A percentile compares a stretch with the other conserved stretches of the same genome.
Evolutionary conservation across 2,797 vertebrate species (phyloP).

Genomic region (Urocyon cinereoargenteus): DNA sequence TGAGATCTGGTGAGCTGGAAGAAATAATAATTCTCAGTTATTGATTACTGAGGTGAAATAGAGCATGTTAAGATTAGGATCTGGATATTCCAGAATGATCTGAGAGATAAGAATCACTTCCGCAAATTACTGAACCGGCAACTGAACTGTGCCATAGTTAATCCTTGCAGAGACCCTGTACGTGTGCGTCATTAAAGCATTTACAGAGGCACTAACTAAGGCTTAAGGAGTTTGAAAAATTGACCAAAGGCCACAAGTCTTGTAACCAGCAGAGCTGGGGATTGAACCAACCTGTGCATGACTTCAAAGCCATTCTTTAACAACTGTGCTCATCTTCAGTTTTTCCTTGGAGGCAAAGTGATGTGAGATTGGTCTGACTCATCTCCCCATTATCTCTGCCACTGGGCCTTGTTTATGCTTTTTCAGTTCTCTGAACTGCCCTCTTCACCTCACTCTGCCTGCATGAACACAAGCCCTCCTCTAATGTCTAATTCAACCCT

Average conservation of each 20-base stretch:
- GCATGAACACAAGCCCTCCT: background rate
- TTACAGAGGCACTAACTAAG: background rate
- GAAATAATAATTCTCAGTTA: background rate
- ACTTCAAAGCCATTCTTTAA: constrained; percentile 13
- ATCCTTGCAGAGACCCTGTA: background rate
- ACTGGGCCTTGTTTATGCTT: background rate
- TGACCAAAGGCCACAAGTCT: background rate
- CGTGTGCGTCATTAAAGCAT: background rate
- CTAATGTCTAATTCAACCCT: background rate
- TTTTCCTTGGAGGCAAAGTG: background rate
- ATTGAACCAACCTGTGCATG: background rate
- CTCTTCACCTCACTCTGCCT: background rate
- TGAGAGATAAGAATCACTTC: constrained; percentile 1
- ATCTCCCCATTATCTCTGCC: background rate
- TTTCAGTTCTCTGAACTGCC: background rate
- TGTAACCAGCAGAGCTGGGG: background rate
- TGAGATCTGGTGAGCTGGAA: background rate
- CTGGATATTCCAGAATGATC: constrained; percentile 19
- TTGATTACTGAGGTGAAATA: constrained; percentile 5
- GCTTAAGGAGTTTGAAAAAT: constrained; percentile 40
- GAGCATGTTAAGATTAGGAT: constrained; percentile 23
- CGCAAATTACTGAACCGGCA: background rate
- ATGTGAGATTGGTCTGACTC: background rate
- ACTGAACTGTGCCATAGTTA: background rate
- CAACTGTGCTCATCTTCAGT: background rate